Conservation (phyloP, 2,113 vertebrate genomes). For the Saccopteryx bilineata region DNA sequence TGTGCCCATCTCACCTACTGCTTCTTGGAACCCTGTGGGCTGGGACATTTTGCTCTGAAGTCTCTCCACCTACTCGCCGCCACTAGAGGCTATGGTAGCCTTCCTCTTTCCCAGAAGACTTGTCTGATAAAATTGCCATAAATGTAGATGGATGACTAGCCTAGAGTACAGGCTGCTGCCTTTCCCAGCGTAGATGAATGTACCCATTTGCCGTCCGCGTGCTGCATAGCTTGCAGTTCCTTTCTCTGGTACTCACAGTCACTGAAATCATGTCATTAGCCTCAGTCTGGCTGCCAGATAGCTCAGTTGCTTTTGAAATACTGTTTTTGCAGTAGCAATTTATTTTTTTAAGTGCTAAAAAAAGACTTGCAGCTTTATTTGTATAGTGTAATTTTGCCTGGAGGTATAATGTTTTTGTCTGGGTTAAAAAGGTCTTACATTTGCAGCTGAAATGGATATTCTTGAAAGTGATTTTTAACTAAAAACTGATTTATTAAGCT, state of each 20-base stretch:
- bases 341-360: constrained; percentile 58
- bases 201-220: neutral
- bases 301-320: constrained; percentile 61
- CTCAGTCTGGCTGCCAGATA: constrained; percentile 3
- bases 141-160: neutral
- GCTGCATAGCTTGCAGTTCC: neutral
- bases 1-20: neutral
- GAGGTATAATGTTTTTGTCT: constrained; percentile 57
- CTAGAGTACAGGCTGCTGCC: neutral
- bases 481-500: constrained; percentile 10
- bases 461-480: constrained; percentile 49
- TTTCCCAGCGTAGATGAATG: neutral
- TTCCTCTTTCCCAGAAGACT: neutral
- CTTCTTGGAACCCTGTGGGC: neutral
- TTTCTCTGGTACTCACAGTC: neutral
- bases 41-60: neutral
- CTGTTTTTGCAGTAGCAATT: constrained; percentile 27
- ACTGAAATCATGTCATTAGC: neutral
- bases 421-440: constrained; percentile 50
- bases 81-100: neutral
- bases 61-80: neutral
- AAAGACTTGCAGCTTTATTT: constrained; percentile 64
- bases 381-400: constrained; percentile 64
- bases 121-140: neutral
- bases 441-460: constrained; percentile 45